Percentiles rank a stretch among this genome's conserved stretches.
Conservation (phyloP, 2,113 vertebrate species). For the Grus americana region DNA sequence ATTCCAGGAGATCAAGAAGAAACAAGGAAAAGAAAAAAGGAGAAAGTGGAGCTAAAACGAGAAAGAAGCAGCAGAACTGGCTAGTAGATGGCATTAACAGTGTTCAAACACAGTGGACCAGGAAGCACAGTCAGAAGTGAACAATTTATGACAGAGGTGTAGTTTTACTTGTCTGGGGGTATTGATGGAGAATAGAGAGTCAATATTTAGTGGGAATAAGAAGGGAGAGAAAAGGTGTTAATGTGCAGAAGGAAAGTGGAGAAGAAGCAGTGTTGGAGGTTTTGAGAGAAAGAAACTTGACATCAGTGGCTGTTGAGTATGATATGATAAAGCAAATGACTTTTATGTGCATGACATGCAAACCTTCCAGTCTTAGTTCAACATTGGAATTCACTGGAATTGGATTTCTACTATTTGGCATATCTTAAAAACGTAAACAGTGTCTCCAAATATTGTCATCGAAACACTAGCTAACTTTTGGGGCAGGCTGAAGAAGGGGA, state of each 20-base stretch:
- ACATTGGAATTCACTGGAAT: neutral
- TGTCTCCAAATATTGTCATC: neutral
- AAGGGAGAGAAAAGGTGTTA: neutral
- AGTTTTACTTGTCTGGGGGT: neutral
- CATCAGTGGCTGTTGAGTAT: neutral
- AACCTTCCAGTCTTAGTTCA: neutral
- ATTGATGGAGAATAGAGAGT: neutral
- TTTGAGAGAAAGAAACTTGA: neutral
- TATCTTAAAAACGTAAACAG: neutral
- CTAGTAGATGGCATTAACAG: neutral
- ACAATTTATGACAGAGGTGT: neutral
- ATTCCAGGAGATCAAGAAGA: neutral
- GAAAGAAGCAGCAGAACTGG: neutral
- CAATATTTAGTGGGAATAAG: neutral
- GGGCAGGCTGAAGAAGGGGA: neutral
- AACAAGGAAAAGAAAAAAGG: neutral
- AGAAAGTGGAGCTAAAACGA: neutral
- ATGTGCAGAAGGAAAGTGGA: neutral
- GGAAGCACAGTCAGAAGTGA: neutral
- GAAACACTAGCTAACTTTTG: neutral
- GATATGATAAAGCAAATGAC: neutral
- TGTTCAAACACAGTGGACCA: neutral
- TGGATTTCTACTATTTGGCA: neutral
- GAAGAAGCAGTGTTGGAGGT: neutral
- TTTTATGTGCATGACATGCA: neutral